Evolutionary conservation across 1,140 invertebrate species (phyloP), one percentile per base, ranked within the genome.

Genomic region (Drosophila cardini): DNA sequence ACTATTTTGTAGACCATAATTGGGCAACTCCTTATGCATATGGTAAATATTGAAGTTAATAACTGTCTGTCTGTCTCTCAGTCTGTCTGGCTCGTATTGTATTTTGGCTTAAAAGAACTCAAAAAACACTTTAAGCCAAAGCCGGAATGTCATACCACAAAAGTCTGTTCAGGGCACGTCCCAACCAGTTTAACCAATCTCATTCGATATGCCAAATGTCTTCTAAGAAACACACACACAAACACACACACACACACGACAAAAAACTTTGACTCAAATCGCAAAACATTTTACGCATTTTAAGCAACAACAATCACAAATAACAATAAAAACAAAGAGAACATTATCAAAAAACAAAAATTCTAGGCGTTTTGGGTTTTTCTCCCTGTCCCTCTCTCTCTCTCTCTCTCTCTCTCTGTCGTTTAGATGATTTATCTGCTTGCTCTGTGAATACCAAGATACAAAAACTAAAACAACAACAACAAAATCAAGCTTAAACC

Each of bases 381-480:
- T 26, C 21, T 21, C 21, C 4, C 21, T 21, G 2, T 21, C n/a
- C n/a, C n/a, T n/a, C n/a, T n/a, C n/a, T 26, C 21, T 26, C 21
- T 3, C 21, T 26, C 21, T 26, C 21, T 26, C 21, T 4, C 2
- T 26, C 21, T 5, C 21, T 26, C 21, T 26, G 2, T 26, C 21
- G 21, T 26, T 78, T 61, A 87, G 60, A 87, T 86, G 82, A 86
- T 86, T 87, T 86, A 86, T 85, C 75, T 75, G 55, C n/a, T 36
- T 60, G 21, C 36, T 50, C 36, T 64, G 34, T 57, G 56, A 60
- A 69, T 73, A 55, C 40, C 64, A 48, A 73, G 40, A 48, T 56
- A 18, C 15, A 48, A 10, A 6, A 57, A 56, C 34, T 40, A 6
- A 40, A 56, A 58, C 42, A 43, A n/a, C 38, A 43, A 15, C 55